Evolutionary conservation across 2,113 vertebrate species (phyloP).

Genomic region (Epinephelus cyanopodus): DNA sequence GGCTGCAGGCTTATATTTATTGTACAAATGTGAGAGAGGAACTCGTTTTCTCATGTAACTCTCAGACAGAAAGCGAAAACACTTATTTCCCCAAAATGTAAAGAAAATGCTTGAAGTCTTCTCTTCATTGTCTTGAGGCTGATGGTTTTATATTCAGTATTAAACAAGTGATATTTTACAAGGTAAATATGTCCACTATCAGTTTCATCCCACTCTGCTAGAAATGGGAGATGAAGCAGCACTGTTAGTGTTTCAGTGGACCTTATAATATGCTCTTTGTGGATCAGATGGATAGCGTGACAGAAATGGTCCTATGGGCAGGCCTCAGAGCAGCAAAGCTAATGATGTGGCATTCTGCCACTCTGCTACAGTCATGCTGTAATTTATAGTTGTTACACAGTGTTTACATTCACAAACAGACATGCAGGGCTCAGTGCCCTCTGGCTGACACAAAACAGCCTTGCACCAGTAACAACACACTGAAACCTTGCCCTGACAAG

Average conservation of each 20-base stretch:
- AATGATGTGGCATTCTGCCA: constrained; percentile 75
- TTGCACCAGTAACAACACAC: constrained; percentile 32
- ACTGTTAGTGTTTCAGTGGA: constrained; percentile 33
- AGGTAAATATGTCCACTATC: constrained; percentile 1
- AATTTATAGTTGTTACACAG: constrained; percentile 68
- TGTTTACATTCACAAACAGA: constrained; percentile 75
- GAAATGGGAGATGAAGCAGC: background rate
- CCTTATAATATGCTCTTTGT: constrained; percentile 63
- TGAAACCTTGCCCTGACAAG: constrained; percentile 24
- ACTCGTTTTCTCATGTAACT: background rate
- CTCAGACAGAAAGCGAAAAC: background rate
- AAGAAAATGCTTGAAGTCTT: too few relatives aligned
- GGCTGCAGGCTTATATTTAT: background rate
- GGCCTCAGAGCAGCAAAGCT: constrained; percentile 52
- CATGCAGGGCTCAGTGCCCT: constrained; percentile 45
- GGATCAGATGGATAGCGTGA: constrained; percentile 56
- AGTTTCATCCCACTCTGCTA: background rate
- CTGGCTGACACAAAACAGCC: constrained; percentile 65
- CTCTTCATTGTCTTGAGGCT: too few relatives aligned
- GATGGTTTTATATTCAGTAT: background rate
- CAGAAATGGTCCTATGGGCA: constrained; percentile 40
- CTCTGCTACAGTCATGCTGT: constrained; percentile 51
- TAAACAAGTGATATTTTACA: background rate
- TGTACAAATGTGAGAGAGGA: background rate
- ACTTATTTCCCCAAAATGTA: too few relatives aligned